Percentiles rank a stretch among this genome's conserved stretches.
Evolutionary conservation across 2,888 invertebrate genomes (phyloP).

Genomic region (Drosophila gaucha): DNA sequence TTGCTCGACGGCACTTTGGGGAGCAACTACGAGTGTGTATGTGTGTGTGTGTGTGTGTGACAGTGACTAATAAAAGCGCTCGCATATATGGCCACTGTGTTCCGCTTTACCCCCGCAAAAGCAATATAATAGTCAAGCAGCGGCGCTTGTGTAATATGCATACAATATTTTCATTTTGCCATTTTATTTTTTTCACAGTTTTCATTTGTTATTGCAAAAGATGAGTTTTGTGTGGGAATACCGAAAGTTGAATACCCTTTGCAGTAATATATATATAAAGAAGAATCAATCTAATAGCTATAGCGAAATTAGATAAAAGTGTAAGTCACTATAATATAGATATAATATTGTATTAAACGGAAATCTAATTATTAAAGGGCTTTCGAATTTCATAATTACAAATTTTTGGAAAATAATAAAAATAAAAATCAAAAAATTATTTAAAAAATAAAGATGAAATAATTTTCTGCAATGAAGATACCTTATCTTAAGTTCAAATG

Average conservation of each 20-base stretch:
- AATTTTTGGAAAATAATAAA: background rate
- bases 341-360: too few relatives aligned
- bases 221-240: too few relatives aligned
- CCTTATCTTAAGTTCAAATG: too few relatives aligned
- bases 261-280: too few relatives aligned
- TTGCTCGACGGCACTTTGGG: slow-evolving; percentile 76
- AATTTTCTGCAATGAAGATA: too few relatives aligned
- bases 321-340: too few relatives aligned
- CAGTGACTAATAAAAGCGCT: slow-evolving; percentile 75
- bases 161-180: slow-evolving; percentile 71
- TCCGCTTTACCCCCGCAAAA: slow-evolving; percentile 43
- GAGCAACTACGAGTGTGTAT: slow-evolving; percentile 60
- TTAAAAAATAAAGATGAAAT: too few relatives aligned
- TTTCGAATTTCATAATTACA: too few relatives aligned
- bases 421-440: too few relatives aligned
- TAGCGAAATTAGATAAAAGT: too few relatives aligned
- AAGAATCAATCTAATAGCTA: too few relatives aligned
- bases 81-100: slow-evolving; percentile 34
- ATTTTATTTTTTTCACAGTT: slow-evolving; percentile 69
- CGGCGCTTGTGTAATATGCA: slow-evolving; percentile 67
- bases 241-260: slow-evolving; percentile 1
- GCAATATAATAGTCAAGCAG: slow-evolving; percentile 76
- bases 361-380: too few relatives aligned
- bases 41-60: slow-evolving; percentile 34
- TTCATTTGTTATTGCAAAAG: slow-evolving; percentile 69